phyloP scores from a whole-genome alignment of 2,888 invertebrate species.

The Drosophila siamana region DNA sequence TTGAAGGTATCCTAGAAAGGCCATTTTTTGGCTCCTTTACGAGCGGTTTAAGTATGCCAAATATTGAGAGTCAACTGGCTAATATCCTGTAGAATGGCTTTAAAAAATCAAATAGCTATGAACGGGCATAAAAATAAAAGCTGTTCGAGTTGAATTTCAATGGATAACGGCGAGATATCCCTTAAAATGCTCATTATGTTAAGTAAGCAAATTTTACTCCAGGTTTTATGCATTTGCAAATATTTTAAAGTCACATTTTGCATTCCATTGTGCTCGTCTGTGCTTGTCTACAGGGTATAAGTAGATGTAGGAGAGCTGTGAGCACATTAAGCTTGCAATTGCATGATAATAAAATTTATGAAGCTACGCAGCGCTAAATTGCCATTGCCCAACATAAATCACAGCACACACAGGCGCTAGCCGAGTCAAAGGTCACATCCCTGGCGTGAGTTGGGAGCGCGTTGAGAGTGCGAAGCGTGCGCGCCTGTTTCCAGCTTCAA shows the following conservation, averaged over 20 bases:
- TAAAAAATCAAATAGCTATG: too few relatives aligned
- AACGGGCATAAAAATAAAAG: too few relatives aligned
- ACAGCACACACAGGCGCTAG: conserved; percentile 36
- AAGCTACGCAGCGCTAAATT: conserved; percentile 71
- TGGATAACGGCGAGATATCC: too few relatives aligned
- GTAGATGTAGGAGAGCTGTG: background rate
- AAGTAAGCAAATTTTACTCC: too few relatives aligned
- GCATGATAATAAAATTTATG: conserved; percentile 78
- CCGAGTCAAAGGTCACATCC: conserved; percentile 56
- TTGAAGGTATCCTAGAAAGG: conserved; percentile 15
- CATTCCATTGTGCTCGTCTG: too few relatives aligned
- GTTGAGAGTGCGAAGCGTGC: background rate
- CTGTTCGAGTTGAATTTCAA: too few relatives aligned
- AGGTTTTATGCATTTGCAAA: too few relatives aligned
- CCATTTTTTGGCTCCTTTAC: background rate
- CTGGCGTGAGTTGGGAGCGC: conserved; percentile 4
- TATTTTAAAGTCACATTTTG: too few relatives aligned
- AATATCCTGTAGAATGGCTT: background rate
- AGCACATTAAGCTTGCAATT: conserved; percentile 57
- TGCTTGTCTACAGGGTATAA: conserved; percentile 31
- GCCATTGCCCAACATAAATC: conserved; percentile 73
- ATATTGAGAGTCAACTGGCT: background rate
- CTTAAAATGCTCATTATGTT: too few relatives aligned
- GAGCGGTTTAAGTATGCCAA: background rate
- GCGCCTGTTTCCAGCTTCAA: too few relatives aligned